These are phyloP conservation scores for Tribolium castaneum DNA, from an alignment of 1,140 invertebrate species.

Conservation along the genomic window DNA sequence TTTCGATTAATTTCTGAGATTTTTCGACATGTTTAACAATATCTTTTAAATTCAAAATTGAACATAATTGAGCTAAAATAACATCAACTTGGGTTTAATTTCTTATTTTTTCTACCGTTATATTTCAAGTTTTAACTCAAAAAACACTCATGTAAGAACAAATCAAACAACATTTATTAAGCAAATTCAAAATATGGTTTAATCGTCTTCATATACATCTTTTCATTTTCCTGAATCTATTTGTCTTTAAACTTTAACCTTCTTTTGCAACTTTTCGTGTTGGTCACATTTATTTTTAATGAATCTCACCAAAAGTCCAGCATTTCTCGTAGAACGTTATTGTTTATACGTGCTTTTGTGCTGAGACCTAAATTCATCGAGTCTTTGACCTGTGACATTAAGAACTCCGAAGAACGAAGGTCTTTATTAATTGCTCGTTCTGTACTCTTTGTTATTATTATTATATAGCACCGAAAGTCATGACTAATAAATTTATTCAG, in stretches of 20 bases:
- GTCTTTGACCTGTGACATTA: conserved; percentile 18
- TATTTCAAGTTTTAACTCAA: no score
- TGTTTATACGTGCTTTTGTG: background rate
- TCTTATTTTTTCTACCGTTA: no score
- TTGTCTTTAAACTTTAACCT: background rate
- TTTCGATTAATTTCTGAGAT: no score
- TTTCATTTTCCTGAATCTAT: no score
- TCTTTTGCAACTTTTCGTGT: background rate
- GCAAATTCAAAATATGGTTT: no score
- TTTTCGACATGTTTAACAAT: no score
- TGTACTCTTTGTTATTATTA: conserved; percentile 2
- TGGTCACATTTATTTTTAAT: background rate
- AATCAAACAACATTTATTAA: no score
- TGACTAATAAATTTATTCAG: background rate
- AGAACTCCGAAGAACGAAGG: background rate
- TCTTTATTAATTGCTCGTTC: conserved; percentile 4
- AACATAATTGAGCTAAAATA: no score
- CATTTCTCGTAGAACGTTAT: background rate
- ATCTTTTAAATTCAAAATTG: no score
- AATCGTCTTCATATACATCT: no score
- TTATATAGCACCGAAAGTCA: background rate
- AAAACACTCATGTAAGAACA: no score
- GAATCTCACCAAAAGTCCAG: background rate
- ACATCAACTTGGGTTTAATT: no score
- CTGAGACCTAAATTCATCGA: background rate